phyloP scores from a whole-genome alignment of 2,113 vertebrate species.

The Actenoides lindsayi region DNA sequence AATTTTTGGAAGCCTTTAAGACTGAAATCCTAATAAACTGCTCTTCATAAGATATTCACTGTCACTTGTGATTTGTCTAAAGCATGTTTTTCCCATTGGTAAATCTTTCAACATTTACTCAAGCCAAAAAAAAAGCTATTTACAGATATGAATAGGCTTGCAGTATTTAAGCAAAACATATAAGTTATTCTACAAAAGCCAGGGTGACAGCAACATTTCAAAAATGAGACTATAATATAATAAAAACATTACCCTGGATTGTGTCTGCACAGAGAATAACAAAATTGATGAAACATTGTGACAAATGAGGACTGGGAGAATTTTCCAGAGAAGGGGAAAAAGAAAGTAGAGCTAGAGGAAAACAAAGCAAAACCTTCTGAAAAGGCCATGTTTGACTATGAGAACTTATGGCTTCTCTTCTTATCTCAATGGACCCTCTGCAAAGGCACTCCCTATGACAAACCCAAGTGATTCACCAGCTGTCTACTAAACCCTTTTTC shows the following conservation, averaged over 20 bases:
- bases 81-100: conserved; percentile 4
- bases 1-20: not conserved
- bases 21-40: conserved; percentile 27
- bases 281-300: not conserved
- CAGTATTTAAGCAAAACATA: conserved; percentile 21
- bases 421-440: not conserved
- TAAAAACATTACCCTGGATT: not conserved
- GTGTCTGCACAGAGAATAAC: not conserved
- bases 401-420: not conserved
- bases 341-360: not conserved
- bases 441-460: not conserved
- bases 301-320: not conserved
- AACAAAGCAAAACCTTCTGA: not conserved
- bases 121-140: not conserved
- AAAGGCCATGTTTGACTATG: not conserved
- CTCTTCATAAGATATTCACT: conserved; percentile 28
- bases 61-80: conserved; percentile 47
- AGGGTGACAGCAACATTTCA: not conserved
- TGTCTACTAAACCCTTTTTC: not conserved
- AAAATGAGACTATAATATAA: conserved; percentile 31
- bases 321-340: not conserved
- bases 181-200: not conserved
- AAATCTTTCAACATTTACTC: not conserved
- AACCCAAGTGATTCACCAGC: not conserved
- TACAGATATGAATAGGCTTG: not conserved